Evolutionary conservation across 2,888 invertebrate species (phyloP).

Genomic region (Beris chalybata): DNA sequence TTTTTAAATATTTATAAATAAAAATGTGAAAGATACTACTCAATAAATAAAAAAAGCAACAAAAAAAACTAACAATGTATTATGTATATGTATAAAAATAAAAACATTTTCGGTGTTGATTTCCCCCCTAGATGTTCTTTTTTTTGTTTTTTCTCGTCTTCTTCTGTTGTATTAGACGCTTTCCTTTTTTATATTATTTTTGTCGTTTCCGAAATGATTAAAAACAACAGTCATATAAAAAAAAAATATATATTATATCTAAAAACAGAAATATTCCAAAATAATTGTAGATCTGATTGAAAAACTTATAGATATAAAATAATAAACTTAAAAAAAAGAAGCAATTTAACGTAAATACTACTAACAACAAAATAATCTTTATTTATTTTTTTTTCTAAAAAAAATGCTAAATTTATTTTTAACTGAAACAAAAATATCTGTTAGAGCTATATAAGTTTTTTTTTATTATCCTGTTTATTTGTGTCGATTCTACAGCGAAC

Average conservation of each 20-base stretch:
- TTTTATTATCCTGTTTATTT: too few relatives aligned
- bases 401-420: not conserved
- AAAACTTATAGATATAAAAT: too few relatives aligned
- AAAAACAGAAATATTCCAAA: slow-evolving; percentile 2
- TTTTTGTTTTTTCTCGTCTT: not conserved
- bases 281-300: slow-evolving; percentile 4
- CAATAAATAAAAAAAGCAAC: too few relatives aligned
- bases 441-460: too few relatives aligned
- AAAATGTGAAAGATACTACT: too few relatives aligned
- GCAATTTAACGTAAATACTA: not conserved
- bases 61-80: too few relatives aligned
- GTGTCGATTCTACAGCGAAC: too few relatives aligned
- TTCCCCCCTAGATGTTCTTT: not conserved
- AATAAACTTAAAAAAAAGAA: not conserved
- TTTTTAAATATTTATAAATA: too few relatives aligned
- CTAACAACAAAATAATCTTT: slow-evolving; percentile 9
- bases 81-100: too few relatives aligned
- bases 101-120: too few relatives aligned
- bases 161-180: not conserved
- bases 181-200: not conserved
- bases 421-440: too few relatives aligned
- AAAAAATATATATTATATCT: not conserved
- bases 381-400: not conserved
- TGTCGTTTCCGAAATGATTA: not conserved
- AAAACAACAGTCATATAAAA: not conserved